Evolutionary conservation across 2,888 invertebrate genomes (phyloP), one percentile per base, ranked within the genome.

Genomic region (Bibio marci): DNA sequence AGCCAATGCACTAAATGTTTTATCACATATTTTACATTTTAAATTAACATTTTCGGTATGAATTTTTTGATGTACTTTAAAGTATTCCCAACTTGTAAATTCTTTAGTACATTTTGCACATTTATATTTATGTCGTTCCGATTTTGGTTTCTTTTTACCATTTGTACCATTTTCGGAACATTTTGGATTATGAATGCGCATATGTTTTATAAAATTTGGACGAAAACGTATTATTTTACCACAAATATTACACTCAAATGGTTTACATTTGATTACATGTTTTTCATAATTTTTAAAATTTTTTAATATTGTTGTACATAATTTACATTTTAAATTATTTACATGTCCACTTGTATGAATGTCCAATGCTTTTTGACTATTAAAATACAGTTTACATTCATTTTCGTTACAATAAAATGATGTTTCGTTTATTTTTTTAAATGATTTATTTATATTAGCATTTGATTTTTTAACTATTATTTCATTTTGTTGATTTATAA

Each of bases 31-130:
- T 43, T 67, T 64, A 46, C 70, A 70, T 14, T 63, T 63, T 41
- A 68, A 60, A 38, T 69, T 68, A 37, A 66, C 66, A 37, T 64
- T 58, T 40, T 66, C 67, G 13, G 65, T 67, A 54, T 70, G 70
- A 26, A 65, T 69, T 50, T 71, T 71, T 47, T 67, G 66, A 55
- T 72, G 72, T 39, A 70, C 70, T 48, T 65, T 60, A 43, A 67
- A 68, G 58, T 69, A 69, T 25, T 66, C 63, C 39, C 63, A 57
- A 45, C 68, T 64, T 55, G 65, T 66, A 44, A 70, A 70, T 13
- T 67, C 67, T 50, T 69, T 68, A 46, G 65, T 65, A 50, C 70
- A 70, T 8, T 64, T 58, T 38, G 63, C 63, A 49, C 70, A 70
- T 48, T 63, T 65, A 50, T 68, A 70, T 44, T 67, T 67, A 43